Percentiles rank a stretch among this genome's conserved stretches.
These are phyloP conservation scores for Phoenicopterus ruber DNA, from an alignment of 2,113 vertebrate genomes.

Conservation along the genomic window DNA sequence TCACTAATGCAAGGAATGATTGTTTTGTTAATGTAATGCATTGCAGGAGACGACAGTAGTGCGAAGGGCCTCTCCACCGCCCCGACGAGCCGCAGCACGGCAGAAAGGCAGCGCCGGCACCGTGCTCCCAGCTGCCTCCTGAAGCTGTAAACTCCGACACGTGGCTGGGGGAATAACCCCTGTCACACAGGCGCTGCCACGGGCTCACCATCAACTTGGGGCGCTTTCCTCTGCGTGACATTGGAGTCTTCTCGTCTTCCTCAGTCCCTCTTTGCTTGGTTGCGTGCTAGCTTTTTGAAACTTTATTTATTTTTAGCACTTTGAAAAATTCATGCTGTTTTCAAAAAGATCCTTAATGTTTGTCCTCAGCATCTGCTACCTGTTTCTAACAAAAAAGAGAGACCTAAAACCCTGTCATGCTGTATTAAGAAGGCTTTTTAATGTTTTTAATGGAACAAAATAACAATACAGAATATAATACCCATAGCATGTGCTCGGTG, in stretches of 20 bases:
- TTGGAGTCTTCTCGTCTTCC: neutral
- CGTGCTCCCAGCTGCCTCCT: neutral
- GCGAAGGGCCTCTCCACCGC: neutral
- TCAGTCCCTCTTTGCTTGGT: neutral
- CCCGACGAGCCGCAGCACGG: neutral
- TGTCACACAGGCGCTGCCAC: neutral
- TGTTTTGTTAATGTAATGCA: neutral
- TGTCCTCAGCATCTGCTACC: neutral
- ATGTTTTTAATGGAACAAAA: conserved; percentile 19
- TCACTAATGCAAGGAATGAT: neutral
- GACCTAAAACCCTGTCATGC: neutral
- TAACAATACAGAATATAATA: conserved; percentile 22
- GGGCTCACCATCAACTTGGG: neutral
- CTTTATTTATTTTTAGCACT: neutral
- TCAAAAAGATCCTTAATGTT: neutral
- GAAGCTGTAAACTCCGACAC: rapidly evolving
- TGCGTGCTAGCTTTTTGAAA: neutral
- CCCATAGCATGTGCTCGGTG: conserved; percentile 6
- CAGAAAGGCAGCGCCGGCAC: neutral
- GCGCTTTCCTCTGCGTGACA: neutral
- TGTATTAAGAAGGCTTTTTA: neutral
- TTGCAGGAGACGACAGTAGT: neutral
- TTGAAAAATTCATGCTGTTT: neutral
- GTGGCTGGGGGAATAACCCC: neutral
- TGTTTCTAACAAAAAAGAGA: neutral